These are phyloP conservation scores for Diarsia brunnea DNA, from an alignment of 2,888 invertebrate species.

Conservation along the genomic window DNA sequence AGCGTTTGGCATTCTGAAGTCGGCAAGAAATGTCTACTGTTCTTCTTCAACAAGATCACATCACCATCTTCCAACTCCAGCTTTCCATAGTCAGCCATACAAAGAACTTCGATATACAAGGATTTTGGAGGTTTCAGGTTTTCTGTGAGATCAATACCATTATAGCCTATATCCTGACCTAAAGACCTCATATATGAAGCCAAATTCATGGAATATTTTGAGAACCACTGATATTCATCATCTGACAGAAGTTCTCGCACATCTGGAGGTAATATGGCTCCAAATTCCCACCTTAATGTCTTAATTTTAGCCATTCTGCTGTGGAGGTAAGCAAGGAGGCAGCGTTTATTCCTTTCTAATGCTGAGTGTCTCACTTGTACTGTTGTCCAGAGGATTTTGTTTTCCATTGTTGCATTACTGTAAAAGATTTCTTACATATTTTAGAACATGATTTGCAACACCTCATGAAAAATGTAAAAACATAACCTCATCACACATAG, in stretches of 20 bases:
- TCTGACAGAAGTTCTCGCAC: conserved; percentile 95
- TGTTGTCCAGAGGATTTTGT: conserved; percentile 92
- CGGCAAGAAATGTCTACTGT: conserved; percentile 97
- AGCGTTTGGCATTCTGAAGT: conserved; percentile 97
- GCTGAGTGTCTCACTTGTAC: conserved; percentile 96
- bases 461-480: background rate
- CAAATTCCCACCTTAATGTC: conserved; percentile 98
- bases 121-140: conserved; percentile 98
- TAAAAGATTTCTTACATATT: conserved; percentile 55
- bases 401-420: conserved; percentile 90
- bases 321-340: conserved; percentile 95
- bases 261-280: conserved; percentile 96
- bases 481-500: background rate
- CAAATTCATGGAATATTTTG: conserved; percentile 95
- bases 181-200: conserved; percentile 97
- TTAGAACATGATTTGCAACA: background rate
- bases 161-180: conserved; percentile 93
- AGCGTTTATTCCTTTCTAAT: conserved; percentile 96
- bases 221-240: conserved; percentile 97
- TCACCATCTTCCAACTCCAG: conserved; percentile 98
- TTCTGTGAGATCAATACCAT: conserved; percentile 96
- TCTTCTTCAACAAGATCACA: conserved; percentile 96
- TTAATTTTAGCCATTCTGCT: conserved; percentile 95
- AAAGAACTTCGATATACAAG: conserved; percentile 97
- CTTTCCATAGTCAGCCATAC: conserved; percentile 97